Evolutionary conservation across 2,113 vertebrate genomes (phyloP).

Genomic region (Halichoeres trimaculatus): DNA sequence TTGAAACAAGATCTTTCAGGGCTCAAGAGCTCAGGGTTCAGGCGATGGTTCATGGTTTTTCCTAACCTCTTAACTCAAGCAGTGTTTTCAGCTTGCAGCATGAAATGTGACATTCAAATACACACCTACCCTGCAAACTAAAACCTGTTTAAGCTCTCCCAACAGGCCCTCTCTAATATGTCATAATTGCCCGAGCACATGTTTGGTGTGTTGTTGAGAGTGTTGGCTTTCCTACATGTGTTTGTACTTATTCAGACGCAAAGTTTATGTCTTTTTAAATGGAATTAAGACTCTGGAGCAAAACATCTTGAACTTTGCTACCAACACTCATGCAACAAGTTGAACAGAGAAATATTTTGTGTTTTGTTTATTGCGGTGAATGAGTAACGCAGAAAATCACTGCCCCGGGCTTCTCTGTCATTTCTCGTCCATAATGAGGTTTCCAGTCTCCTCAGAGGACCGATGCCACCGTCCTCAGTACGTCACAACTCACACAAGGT

Average conservation of each 20-base stretch:
- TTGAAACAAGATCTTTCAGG: too few species aligned
- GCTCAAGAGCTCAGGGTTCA: too few species aligned
- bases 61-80: not conserved
- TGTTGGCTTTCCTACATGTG: conserved; percentile 28
- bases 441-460: conserved; percentile 36
- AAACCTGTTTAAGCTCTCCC: conserved; percentile 8
- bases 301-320: conserved; percentile 24
- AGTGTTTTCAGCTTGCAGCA: not conserved
- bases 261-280: conserved; percentile 39
- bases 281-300: conserved; percentile 23
- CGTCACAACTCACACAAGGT: conserved; percentile 45
- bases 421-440: conserved; percentile 23
- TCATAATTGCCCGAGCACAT: not conserved
- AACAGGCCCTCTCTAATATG: conserved; percentile 10
- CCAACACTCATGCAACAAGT: not conserved
- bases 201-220: conserved; percentile 3
- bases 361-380: conserved; percentile 11
- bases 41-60: not conserved
- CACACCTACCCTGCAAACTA: not conserved
- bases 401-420: conserved; percentile 21
- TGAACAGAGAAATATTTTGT: conserved; percentile 2
- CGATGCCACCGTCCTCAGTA: conserved; percentile 43
- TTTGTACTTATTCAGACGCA: conserved; percentile 28
- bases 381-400: not conserved
- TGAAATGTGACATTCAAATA: not conserved